Evolutionary conservation across 2,113 vertebrate species (phyloP), one percentile per base, ranked within the genome.

Genomic region (Phalacrocorax pelagicus): DNA sequence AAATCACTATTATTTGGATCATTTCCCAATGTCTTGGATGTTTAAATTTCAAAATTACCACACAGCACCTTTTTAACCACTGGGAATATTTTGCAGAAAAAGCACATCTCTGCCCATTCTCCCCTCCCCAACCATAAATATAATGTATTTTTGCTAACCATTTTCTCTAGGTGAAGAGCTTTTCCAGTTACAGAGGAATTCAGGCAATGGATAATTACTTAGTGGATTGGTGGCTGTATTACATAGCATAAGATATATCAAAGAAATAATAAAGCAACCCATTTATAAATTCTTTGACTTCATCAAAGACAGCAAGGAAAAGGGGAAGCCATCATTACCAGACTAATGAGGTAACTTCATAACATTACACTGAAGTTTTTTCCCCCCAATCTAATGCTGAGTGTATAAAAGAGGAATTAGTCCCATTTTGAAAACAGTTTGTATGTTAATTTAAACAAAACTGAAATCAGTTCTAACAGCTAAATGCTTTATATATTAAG

Each of bases 391-490:
- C 79, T 88, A 81, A 78, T 92, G 10, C 67, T 44, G 47, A 72
- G n/a, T 78, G 87, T 81, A 59, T 29, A 49, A 91, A 74, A 80
- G 57, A 81, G 10, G 14, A 81, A 92, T 58, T 42, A 59, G 69
- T 94, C 58, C 67, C 55, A 88, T 75, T 67, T 73, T 51, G 18
- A 94, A 96, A 97, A 79, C 40, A 5, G 17, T 93, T 92, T 61
- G 6, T 71, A n/a, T 62, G 32, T 16, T 47, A 88, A 81, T 85
- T 66, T n/a, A 77, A 54, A 73, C 29, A 66, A 88, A 95, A 93
- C 3, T 34, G 9, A 36, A 95, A 67, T n/a, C 77, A 91, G 51
- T 67, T 70, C 8, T 47, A n/a, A 10, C 63, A 58, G 63, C 30
- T 44, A 89, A 94, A 85, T 38, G 22, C 5, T 62, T 84, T 42